Percentiles rank a stretch among this genome's conserved stretches.
These are phyloP conservation scores for Drosophila ananassae DNA, from an alignment of 1,140 invertebrate species.

Conservation along the genomic window DNA sequence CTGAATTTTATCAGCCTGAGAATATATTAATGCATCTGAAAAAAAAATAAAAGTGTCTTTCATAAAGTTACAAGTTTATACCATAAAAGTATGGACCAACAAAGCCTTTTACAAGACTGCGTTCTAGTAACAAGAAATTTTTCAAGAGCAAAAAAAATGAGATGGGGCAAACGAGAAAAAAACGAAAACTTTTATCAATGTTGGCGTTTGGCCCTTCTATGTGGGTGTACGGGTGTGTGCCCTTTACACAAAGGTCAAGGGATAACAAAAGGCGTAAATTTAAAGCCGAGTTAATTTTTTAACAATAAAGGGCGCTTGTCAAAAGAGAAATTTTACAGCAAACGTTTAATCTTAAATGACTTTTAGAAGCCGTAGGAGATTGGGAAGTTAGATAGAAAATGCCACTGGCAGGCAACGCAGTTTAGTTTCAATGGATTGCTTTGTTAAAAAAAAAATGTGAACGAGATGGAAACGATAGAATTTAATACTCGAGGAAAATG, in stretches of 20 bases:
- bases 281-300: slow-evolving; percentile 80
- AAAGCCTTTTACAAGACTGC: slow-evolving; percentile 46
- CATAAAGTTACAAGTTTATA: slow-evolving; percentile 18
- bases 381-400: slow-evolving; percentile 34
- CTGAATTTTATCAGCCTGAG: background rate
- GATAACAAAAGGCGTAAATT: slow-evolving; percentile 81
- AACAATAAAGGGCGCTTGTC: slow-evolving; percentile 77
- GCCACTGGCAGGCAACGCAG: slow-evolving; percentile 30
- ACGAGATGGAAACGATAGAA: slow-evolving; percentile 9
- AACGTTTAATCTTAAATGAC: slow-evolving; percentile 77
- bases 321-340: slow-evolving; percentile 71
- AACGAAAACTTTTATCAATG: slow-evolving; percentile 73
- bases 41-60: background rate
- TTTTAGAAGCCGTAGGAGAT: slow-evolving; percentile 28
- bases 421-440: slow-evolving; percentile 50
- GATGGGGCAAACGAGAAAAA: slow-evolving; percentile 20
- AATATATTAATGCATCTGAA: slow-evolving; percentile 14
- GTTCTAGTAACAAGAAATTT: slow-evolving; percentile 56
- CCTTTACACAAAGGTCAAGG: slow-evolving; percentile 63
- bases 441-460: slow-evolving; percentile 26
- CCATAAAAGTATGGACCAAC: slow-evolving; percentile 47
- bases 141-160: slow-evolving; percentile 38
- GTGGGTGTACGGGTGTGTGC: slow-evolving; percentile 19
- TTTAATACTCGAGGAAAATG: slow-evolving; percentile 1
- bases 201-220: slow-evolving; percentile 42